Evolutionary conservation across 2,113 vertebrate species (phyloP), one percentile per base, ranked within the genome.

Genomic region (Echinops telfairi): DNA sequence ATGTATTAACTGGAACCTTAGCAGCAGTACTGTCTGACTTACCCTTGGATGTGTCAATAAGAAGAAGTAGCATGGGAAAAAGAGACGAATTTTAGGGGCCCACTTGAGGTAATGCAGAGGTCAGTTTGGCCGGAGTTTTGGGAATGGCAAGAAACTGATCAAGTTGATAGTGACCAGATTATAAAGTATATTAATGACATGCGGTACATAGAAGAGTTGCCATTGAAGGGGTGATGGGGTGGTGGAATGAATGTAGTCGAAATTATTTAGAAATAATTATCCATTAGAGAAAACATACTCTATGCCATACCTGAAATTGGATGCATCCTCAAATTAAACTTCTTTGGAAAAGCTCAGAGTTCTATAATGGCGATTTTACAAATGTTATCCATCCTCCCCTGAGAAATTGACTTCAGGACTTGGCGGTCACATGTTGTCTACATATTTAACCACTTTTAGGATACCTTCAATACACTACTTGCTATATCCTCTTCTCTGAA

Each of bases 391-490:
- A 53, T 78, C 66, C 70, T 25, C 62, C 62, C 36, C 71, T n/a
- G 68, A 88, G 73, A 70, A 91, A 87, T 77, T 75, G 79, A 43
- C 82, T 75, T 64, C 5, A 8, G 38, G 83, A 27, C 15, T 16
- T 79, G 64, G n/a, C n/a, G 71, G 12, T 86, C 66, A 29, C 62
- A 12, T 2, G 53, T 25, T 23, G 1, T 75, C 71, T 83, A 40
- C 22, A 68, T 79, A 47, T 90, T 89, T 94, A 93, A 58, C 31
- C 36, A 31, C 17, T 70, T 81, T 91, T 53, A 86, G 89, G 77
- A 43, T 73, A 57, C 64, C 93, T 86, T 58, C 20, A 23, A 17
- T 25, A 23, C 60, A 43, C 76, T 53, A 15, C 27, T 66, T 71
- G 64, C 27, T 77, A 25, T 77, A 25, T 11, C 0, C 6, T 27